Evolutionary conservation across 2,888 invertebrate genomes (phyloP).

Genomic region (Linnaemya tessellans): DNA sequence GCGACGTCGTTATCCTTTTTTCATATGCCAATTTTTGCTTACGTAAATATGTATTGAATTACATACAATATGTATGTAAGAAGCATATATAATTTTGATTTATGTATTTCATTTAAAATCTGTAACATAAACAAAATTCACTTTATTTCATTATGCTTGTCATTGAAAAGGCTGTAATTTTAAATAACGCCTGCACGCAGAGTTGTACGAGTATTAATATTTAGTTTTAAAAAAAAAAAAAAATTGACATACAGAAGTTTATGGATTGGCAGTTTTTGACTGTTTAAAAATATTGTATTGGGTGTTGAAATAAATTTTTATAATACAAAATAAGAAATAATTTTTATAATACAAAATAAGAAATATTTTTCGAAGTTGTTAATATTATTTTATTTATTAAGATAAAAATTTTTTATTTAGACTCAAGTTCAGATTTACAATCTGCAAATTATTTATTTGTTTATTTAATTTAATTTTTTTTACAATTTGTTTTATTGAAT

Average conservation of each 20-base stretch:
- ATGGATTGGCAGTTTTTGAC: slow-evolving; percentile 42
- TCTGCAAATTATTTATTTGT: no score
- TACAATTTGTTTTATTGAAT: no score
- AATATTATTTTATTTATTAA: no score
- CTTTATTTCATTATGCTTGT: not conserved
- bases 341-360: no score
- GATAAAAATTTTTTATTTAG: no score
- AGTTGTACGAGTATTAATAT: slow-evolving; percentile 15
- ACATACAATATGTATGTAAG: no score
- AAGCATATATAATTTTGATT: slow-evolving; percentile 35
- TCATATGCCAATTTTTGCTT: not conserved
- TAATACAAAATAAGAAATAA: no score
- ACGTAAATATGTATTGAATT: no score
- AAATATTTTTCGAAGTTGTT: no score
- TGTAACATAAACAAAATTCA: slow-evolving; percentile 22
- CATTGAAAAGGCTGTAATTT: not conserved
- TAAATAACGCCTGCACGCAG: slow-evolving; percentile 30
- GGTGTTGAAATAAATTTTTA: slow-evolving; percentile 15
- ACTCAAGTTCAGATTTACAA: no score
- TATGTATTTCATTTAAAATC: slow-evolving; percentile 29
- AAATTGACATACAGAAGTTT: slow-evolving; percentile 42
- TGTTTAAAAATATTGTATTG: slow-evolving; percentile 16
- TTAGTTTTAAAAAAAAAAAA: slow-evolving; percentile 6
- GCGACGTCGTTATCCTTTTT: not conserved
- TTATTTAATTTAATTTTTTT: no score